Conservation (phyloP, 1,140 invertebrate species). For the Colletes gigas region DNA sequence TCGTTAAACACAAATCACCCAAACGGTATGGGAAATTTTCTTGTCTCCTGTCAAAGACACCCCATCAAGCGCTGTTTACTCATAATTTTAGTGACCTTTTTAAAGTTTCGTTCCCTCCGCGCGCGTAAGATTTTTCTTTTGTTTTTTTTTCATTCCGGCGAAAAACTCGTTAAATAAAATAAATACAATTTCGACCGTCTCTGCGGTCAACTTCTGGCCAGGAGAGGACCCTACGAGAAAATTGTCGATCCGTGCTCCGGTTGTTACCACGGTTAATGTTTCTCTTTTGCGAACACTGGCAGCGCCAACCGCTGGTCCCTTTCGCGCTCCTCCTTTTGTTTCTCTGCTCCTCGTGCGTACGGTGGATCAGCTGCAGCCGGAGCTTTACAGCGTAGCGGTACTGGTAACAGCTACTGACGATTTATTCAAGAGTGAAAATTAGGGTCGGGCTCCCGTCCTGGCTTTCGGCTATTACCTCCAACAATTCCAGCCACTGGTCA, state of each 20-base stretch:
- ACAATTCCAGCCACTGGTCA: conserved; percentile 28
- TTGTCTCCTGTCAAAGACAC: too few relatives aligned
- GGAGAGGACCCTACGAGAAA: background rate
- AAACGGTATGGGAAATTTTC: too few relatives aligned
- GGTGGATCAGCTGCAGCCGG: conserved; percentile 41
- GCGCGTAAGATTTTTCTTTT: too few relatives aligned
- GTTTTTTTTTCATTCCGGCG: too few relatives aligned
- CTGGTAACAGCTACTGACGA: conserved; percentile 47
- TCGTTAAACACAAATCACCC: too few relatives aligned
- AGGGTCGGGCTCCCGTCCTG: conserved; percentile 28
- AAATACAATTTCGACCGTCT: too few relatives aligned
- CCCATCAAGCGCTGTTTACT: too few relatives aligned
- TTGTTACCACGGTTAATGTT: conserved; percentile 40
- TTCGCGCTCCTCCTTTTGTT: conserved; percentile 25
- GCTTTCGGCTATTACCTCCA: conserved; percentile 37
- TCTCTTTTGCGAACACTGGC: conserved; percentile 26
- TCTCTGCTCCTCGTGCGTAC: conserved; percentile 6
- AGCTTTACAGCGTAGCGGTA: conserved; percentile 38
- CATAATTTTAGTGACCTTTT: too few relatives aligned
- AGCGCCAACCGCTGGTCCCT: background rate
- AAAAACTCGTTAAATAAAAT: too few relatives aligned
- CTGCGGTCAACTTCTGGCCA: too few relatives aligned
- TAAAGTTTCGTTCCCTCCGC: too few relatives aligned
- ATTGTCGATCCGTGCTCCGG: conserved; percentile 22
- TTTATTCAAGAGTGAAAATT: conserved; percentile 54